These are phyloP conservation scores for Pogonomyrmex californicus DNA, from an alignment of 1,140 invertebrate species.

Conservation along the genomic window DNA sequence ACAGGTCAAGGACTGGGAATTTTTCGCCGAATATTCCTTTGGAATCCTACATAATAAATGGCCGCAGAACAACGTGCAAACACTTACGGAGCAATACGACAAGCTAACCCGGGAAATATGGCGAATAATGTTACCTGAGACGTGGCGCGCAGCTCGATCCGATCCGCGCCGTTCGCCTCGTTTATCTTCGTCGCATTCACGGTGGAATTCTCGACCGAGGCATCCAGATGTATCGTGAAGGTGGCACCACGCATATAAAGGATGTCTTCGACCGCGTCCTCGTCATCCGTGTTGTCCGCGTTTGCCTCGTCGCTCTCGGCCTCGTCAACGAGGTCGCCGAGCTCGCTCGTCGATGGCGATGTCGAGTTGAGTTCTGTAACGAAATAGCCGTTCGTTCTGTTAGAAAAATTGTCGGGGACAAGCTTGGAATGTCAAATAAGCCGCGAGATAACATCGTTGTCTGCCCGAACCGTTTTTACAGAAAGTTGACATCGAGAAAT, in stretches of 20 bases:
- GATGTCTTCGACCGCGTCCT: constrained; percentile 90
- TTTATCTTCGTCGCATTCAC: constrained; percentile 76
- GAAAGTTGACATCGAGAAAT: constrained; percentile 4
- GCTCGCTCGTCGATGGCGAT: constrained; percentile 85
- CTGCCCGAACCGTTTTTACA: neutral
- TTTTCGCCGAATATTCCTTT: constrained; percentile 1
- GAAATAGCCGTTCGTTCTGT: constrained; percentile 62
- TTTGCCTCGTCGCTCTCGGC: constrained; percentile 82
- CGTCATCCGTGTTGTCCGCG: constrained; percentile 86
- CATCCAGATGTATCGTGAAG: constrained; percentile 92
- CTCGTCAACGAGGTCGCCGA: constrained; percentile 76
- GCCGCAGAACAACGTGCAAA: constrained; percentile 22
- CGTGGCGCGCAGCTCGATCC: constrained; percentile 71
- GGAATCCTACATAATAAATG: constrained; percentile 44
- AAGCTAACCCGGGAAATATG: constrained; percentile 49
- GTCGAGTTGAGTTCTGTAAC: constrained; percentile 92
- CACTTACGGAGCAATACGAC: constrained; percentile 48
- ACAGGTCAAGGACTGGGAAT: neutral
- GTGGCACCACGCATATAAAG: constrained; percentile 94
- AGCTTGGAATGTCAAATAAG: constrained; percentile 20
- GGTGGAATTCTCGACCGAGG: constrained; percentile 76
- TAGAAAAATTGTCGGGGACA: constrained; percentile 17
- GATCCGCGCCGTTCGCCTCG: constrained; percentile 78
- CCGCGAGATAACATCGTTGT: neutral
- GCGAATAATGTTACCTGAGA: constrained; percentile 75